A percentile compares a stretch with the other conserved stretches of the same genome.
These are phyloP conservation scores for Mesochorus sp. DNA, from an alignment of 2,888 invertebrate species.

Conservation along the genomic window DNA sequence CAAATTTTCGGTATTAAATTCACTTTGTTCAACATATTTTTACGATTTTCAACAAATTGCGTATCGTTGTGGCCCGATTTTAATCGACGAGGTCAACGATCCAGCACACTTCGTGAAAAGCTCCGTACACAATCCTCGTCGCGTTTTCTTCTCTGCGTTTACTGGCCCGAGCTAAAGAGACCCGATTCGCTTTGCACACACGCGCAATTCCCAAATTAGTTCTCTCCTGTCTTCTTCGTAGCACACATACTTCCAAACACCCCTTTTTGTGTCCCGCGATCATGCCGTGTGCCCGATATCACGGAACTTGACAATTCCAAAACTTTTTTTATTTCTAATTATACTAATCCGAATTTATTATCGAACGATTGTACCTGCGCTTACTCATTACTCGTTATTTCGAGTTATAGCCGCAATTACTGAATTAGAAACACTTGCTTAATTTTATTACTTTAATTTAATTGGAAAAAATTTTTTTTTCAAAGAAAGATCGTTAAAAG, in stretches of 20 bases:
- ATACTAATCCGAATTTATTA: background rate
- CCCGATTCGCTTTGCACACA: conserved; percentile 32
- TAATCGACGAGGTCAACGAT: conserved; percentile 54
- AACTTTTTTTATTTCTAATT: background rate
- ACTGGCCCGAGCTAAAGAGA: background rate
- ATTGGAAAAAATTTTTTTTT: too few species aligned
- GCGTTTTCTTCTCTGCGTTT: conserved; percentile 1
- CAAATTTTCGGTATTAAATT: too few species aligned
- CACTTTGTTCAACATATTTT: too few species aligned
- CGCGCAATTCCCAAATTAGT: conserved; percentile 58
- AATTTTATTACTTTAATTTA: too few species aligned
- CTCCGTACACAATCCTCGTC: conserved; percentile 10
- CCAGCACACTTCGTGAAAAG: conserved; percentile 12
- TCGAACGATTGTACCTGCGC: background rate
- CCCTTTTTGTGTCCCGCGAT: conserved; percentile 41
- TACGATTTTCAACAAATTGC: background rate
- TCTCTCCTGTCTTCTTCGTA: conserved; percentile 45
- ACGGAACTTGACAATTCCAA: conserved; percentile 29
- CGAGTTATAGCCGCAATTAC: too few species aligned
- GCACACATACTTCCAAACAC: conserved; percentile 24
- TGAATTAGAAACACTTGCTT: too few species aligned
- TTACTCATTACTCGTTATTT: too few species aligned
- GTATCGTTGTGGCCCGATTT: conserved; percentile 41
- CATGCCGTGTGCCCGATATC: conserved; percentile 24
- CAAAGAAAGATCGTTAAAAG: too few species aligned